phyloP scores from a whole-genome alignment of 2,113 vertebrate genomes.

The Charadrius vociferus region DNA sequence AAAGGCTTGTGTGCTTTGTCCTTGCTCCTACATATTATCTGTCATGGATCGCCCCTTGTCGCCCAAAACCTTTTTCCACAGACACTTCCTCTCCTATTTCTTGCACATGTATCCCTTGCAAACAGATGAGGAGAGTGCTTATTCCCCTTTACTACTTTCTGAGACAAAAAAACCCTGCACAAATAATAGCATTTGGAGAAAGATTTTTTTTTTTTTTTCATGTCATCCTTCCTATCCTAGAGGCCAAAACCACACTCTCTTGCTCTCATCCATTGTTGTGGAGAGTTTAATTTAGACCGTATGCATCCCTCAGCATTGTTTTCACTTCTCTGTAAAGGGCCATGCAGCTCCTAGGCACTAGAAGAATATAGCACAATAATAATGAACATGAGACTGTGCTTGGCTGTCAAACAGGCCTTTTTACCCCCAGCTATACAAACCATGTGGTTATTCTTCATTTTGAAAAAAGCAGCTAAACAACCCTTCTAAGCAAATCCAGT shows the following conservation, averaged over 20 bases:
- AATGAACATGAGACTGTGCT: not conserved
- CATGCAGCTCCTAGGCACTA: not conserved
- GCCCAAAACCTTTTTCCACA: not conserved
- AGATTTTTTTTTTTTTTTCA: not conserved
- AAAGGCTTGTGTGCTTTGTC: not conserved
- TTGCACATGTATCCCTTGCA: not conserved
- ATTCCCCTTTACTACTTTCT: not conserved
- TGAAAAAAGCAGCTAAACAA: not conserved
- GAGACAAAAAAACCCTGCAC: not conserved
- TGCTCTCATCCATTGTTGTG: not conserved
- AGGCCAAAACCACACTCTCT: not conserved
- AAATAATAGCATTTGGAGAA: not conserved
- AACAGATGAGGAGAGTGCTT: not conserved
- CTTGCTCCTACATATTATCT: not conserved
- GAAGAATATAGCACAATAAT: not conserved
- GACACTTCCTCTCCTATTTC: not conserved
- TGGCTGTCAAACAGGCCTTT: not conserved
- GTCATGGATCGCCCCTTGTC: not conserved
- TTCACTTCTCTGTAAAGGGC: not conserved
- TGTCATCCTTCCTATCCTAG: not conserved
- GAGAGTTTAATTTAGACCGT: not conserved
- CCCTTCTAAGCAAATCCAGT: not conserved
- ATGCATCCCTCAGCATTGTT: not conserved
- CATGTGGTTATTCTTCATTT: not conserved
- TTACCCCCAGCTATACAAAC: not conserved